Evolutionary conservation across 2,888 invertebrate species (phyloP), one percentile per base, ranked within the genome.

Genomic region (Lithophane semibrunnea): DNA sequence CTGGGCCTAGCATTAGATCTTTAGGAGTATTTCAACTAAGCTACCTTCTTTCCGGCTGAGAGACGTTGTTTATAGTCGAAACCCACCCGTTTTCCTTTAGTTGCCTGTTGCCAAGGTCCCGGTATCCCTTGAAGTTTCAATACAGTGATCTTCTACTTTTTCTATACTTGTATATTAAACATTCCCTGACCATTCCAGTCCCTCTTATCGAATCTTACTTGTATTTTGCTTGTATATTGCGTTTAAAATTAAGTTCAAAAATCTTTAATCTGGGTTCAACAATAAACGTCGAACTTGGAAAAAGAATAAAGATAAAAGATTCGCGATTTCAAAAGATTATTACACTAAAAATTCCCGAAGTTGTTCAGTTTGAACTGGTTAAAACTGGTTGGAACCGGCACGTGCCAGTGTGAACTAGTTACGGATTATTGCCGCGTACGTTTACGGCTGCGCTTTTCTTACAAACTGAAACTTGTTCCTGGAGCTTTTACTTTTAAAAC

Each of bases 341-440:
- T 49, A 56, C 67, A 64, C 37, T 44, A 69, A 77, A 75, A 80
- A 54, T 58, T 75, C 58, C 21, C 64, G 37, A 63, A 78, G 42
- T 71, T 58, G 37, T 73, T 66, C 66, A 61, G 63, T 73, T 73
- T 82, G 56, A 76, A 82, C 84, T 49, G 58, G 75, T 85, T 85
- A 66, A 66, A 75, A 71, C 66, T n/a, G 37, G 79, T 80, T 77
- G 71, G 61, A 75, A 73, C 66, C 77, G 75, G 84, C 79, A 81
- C 86, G 87, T 83, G 80, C 77, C 75, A 66, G 76, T 71, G 63
- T 85, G 80, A 83, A 86, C 88, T 88, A 88, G 88, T 88, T 88
- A 88, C 67, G 83, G 85, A 85, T 83, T 83, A 82, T 85, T 77
- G 29, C 73, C 63, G 82, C 73, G 77, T 56, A 47, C 71, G 24